Percentiles rank a stretch among this genome's conserved stretches.
phyloP scores from a whole-genome alignment of 2,797 vertebrate genomes.

The Urophycis tenuis region DNA sequence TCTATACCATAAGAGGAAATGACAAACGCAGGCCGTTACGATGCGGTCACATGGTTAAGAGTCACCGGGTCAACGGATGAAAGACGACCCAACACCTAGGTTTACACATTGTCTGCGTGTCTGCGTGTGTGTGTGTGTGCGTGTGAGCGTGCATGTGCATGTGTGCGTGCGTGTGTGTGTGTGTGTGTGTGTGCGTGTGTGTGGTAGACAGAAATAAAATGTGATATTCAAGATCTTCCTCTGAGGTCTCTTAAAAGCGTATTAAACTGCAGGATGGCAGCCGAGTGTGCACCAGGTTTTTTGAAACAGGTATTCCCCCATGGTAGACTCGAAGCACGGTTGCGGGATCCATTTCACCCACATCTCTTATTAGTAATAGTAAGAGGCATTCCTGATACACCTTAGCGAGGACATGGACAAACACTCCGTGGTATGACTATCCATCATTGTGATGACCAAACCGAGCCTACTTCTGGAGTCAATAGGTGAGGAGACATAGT shows the following conservation, averaged over 20 bases:
- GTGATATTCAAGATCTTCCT: no score
- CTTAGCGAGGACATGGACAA: background rate
- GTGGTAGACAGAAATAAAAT: background rate
- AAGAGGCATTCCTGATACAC: background rate
- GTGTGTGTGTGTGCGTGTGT: background rate
- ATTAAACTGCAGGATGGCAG: no score
- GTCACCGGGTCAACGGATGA: constrained; percentile 12
- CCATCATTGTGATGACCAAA: background rate
- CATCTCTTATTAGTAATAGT: no score
- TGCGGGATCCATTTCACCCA: background rate
- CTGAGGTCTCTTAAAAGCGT: no score
- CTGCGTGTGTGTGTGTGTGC: background rate
- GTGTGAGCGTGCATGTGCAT: background rate
- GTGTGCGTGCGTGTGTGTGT: background rate
- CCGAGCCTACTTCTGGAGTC: background rate
- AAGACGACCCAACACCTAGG: background rate
- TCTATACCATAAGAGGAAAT: constrained; percentile 29
- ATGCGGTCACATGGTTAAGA: constrained; percentile 23
- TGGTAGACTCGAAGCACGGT: no score
- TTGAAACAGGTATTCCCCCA: background rate
- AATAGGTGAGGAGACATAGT: no score
- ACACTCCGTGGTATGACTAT: background rate
- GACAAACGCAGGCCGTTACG: constrained; percentile 7
- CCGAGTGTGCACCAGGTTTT: background rate
- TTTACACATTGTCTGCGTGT: background rate